These are phyloP conservation scores for Maniola hyperantus DNA, from an alignment of 2,888 invertebrate genomes.

Conservation along the genomic window DNA sequence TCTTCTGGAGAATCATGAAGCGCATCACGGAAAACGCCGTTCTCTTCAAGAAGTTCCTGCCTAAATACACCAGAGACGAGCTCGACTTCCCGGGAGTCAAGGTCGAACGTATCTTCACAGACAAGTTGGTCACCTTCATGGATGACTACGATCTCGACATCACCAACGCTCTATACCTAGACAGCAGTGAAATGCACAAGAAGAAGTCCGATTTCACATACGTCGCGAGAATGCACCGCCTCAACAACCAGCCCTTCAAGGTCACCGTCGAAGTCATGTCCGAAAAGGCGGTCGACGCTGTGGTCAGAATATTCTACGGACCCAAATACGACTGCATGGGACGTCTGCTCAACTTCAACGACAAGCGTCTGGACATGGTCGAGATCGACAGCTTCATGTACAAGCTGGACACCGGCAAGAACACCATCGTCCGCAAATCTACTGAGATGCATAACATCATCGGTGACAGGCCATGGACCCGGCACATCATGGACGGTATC, in stretches of 20 bases:
- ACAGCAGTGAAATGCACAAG: conserved; percentile 73
- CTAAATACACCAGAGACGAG: conserved; percentile 83
- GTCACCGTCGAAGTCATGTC: conserved; percentile 81
- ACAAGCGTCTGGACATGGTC: conserved; percentile 71
- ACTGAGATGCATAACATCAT: conserved; percentile 84
- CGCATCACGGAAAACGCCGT: conserved; percentile 80
- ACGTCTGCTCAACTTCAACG: conserved; percentile 75
- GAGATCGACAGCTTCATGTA: conserved; percentile 81
- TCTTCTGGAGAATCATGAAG: conserved; percentile 87
- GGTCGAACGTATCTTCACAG: conserved; percentile 83
- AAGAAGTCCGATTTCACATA: conserved; percentile 73
- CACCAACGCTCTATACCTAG: conserved; percentile 83
- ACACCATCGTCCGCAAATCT: conserved; percentile 86
- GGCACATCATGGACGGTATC: conserved; percentile 51
- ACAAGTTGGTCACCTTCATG: conserved; percentile 86
- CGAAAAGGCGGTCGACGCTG: conserved; percentile 81
- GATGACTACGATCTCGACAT: conserved; percentile 86
- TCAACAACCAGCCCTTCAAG: conserved; percentile 86
- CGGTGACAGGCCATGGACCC: conserved; percentile 81
- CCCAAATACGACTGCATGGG: conserved; percentile 87
- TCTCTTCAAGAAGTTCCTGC: conserved; percentile 83
- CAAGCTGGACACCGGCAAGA: conserved; percentile 85
- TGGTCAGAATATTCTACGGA: conserved; percentile 86
- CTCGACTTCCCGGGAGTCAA: conserved; percentile 85
- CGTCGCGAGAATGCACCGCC: conserved; percentile 83